Evolutionary conservation across 1,140 invertebrate species (phyloP), one percentile per base, ranked within the genome.

Genomic region (Aleiodes sp.): DNA sequence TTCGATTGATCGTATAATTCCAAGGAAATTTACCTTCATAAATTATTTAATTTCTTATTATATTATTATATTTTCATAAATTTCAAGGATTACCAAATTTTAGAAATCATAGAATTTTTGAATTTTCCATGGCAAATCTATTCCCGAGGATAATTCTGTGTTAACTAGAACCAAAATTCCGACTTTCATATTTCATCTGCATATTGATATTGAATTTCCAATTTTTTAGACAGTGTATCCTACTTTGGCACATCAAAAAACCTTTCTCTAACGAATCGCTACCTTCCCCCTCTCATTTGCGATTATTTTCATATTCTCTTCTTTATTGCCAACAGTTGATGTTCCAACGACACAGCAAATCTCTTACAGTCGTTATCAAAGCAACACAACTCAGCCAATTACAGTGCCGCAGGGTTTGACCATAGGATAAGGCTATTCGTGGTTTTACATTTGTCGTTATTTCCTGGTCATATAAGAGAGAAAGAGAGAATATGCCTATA

Each of bases 381-480:
- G 46, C 41, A 19, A 19, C 46, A 52, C 21, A 52, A 52, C 26
- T 52, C 46, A 52, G 26, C 46, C 46, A 52, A 52, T 52, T 52
- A 52, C 21, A 52, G 19, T 8, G 7, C 46, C 19, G 21, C 6
- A 21, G 46, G 19, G 12, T 9, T 24, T 52, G 46, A 52, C 46
- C 46, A 8, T n/a, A 10, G 46, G 7, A 16, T 4, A 16, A 16
- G 12, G 46, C 46, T 24, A 52, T 52, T 52, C 46, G 46, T 52
- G 46, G 46, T 24, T 52, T 21, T 52, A 52, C 46, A 52, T 24
- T 52, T 52, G 46, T 24, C 46, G 46, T 52, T 21, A 52, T 52
- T 52, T 52, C 46, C 46, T 52, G 46, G 46, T 52, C 39, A 16
- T 43, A 43, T 43, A 10, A 21, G 10, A 16, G 26, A 24, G 26